Base-by-base conservation (phyloP, 2,797 vertebrate genomes). In the Hyperoplus immaculatus region DNA sequence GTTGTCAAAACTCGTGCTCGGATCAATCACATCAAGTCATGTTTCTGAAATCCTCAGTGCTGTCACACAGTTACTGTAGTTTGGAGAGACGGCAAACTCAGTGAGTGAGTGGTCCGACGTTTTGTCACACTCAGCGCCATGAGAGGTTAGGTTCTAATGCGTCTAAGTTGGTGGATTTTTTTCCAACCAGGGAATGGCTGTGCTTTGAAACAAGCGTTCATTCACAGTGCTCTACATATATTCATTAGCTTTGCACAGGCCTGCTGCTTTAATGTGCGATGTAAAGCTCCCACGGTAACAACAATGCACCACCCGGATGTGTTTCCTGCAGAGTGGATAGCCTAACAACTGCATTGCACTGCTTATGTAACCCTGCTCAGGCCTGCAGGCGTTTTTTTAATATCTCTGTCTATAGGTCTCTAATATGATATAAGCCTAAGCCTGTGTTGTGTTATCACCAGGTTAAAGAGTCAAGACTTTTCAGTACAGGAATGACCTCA, bases 141-240 rank as follows among this genome's bases (percentile, higher is more conserved):
- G 67, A 6, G 6, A 77, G 81, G 75, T 84, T 81, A 18, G 55
- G 78, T 67, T 83, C 88, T 83, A 88, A 83, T 77, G 80, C 72
- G 56, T 75, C 49, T 71, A 78, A 88, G 83, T 77, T 84, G 83
- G 86, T 76, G 78, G 78, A 83, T 78, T 69, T 75, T 16, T 56
- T 77, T 86, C 81, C 45, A 63, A 16, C 15, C 0, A 62, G 70
- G 69, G 75, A 78, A 77, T 70, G 7, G 73, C 67, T 63, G 45
- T 18, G 60, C 59, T 59, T 78, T 49, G 29, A 83, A 87, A 80
- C 69, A 71, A 73, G 56, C n/a, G 2, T 42, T 79, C 50, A 64
- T 72, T 74, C 57, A 57, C 69, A 61, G 12, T 13, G 53, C 73
- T 71, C 49, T 80, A 72, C 77, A 81, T 80, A 38, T 70, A 82